Percentiles rank a stretch among this genome's conserved stretches.
phyloP scores from a whole-genome alignment of 2,113 vertebrate genomes.

The Caracal caracal region DNA sequence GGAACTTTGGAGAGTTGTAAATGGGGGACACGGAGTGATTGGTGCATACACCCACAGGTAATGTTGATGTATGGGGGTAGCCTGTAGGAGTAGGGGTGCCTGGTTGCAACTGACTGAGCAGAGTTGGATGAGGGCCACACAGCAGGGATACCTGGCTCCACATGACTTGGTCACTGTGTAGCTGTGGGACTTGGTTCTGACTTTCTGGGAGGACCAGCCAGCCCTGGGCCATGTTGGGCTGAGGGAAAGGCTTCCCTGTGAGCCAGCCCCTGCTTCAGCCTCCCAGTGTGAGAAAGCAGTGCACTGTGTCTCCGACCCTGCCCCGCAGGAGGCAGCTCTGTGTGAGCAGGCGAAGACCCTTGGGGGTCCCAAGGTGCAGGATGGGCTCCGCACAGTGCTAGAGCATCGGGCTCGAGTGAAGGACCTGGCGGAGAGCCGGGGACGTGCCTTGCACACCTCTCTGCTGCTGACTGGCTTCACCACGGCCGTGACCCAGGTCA shows the following conservation, averaged over 20 bases:
- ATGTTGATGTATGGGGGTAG: fast-evolving
- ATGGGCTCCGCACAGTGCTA: slow-evolving; percentile 81
- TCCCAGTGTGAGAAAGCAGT: neutral
- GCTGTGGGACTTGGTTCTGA: neutral
- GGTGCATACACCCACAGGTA: neutral
- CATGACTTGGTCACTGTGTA: neutral
- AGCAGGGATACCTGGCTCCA: neutral
- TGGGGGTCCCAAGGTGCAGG: slow-evolving; percentile 77
- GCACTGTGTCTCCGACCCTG: too few relatives aligned
- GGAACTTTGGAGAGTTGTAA: neutral
- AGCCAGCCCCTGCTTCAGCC: neutral
- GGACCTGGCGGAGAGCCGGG: slow-evolving; percentile 84
- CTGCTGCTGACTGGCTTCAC: slow-evolving; percentile 87
- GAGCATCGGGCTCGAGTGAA: slow-evolving; percentile 85
- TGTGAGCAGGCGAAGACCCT: slow-evolving; percentile 86
- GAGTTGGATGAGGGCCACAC: neutral
- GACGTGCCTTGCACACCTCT: slow-evolving; percentile 86
- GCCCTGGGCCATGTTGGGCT: neutral
- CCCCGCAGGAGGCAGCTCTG: slow-evolving; percentile 87
- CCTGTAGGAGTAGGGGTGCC: neutral
- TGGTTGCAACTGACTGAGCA: neutral
- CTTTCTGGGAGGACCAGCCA: neutral
- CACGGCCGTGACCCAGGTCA: slow-evolving; percentile 89
- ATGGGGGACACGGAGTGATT: fast-evolving
- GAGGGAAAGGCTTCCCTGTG: neutral